A percentile compares a stretch with the other conserved stretches of the same genome.
These are phyloP conservation scores for Brachyopa scutellaris DNA, from an alignment of 2,888 invertebrate species.

Conservation along the genomic window DNA sequence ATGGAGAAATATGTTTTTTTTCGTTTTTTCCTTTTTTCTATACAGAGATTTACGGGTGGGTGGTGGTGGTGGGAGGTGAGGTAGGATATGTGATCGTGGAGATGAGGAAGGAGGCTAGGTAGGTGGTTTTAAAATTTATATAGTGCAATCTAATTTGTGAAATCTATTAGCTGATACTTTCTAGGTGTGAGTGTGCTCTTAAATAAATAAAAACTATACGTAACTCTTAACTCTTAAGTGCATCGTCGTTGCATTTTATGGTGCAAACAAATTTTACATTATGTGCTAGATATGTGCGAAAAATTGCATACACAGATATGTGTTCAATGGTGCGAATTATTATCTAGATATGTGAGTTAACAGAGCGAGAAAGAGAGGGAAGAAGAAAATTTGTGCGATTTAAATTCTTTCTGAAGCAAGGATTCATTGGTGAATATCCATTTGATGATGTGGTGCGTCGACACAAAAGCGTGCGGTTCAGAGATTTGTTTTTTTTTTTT, in stretches of 20 bases:
- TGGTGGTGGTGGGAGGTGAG: background rate
- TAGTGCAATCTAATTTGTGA: slow-evolving; percentile 61
- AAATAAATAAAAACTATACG: slow-evolving; percentile 4
- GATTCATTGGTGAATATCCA: slow-evolving; percentile 48
- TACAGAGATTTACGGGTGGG: slow-evolving; percentile 28
- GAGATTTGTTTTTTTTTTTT: slow-evolving; percentile 73
- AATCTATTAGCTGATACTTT: slow-evolving; percentile 28
- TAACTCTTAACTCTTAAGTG: slow-evolving; percentile 41
- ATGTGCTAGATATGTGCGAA: slow-evolving; percentile 43
- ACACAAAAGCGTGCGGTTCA: slow-evolving; percentile 81
- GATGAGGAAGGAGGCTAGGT: background rate
- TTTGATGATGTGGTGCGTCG: slow-evolving; percentile 73
- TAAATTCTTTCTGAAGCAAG: slow-evolving; percentile 50
- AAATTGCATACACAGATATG: slow-evolving; percentile 46
- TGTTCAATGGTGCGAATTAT: slow-evolving; percentile 30
- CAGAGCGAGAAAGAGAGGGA: slow-evolving; percentile 7
- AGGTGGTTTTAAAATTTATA: background rate
- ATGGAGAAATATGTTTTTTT: slow-evolving; percentile 72
- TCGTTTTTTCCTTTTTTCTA: slow-evolving; percentile 46
- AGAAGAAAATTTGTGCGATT: slow-evolving; percentile 46
- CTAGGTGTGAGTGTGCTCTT: slow-evolving; percentile 42
- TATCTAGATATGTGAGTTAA: slow-evolving; percentile 32
- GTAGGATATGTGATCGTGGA: background rate
- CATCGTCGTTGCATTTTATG: slow-evolving; percentile 36
- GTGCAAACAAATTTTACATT: slow-evolving; percentile 38